Evolutionary conservation across 2,113 vertebrate species (phyloP), one percentile per base, ranked within the genome.

Genomic region (Recurvirostra avosetta): DNA sequence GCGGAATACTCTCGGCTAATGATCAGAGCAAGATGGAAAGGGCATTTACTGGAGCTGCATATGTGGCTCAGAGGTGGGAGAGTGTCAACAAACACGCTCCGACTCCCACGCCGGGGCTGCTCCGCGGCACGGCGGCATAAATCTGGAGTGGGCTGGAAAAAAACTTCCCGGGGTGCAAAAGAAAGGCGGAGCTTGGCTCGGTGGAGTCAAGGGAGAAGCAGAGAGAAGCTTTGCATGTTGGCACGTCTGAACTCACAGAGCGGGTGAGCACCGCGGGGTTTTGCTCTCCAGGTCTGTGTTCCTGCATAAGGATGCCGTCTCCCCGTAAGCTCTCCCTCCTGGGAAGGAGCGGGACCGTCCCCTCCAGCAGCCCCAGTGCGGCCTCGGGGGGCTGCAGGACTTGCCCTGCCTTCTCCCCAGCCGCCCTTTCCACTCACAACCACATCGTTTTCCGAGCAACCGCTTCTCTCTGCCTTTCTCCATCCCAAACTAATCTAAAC

Each of bases 21-120:
- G 93, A 94, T 89, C 90, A 85, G 93, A 92, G 83, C 61, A 49
- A 73, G 96, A 94, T 73, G 78, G 81, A 96, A 94, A 96, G 96
- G 87, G 92, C 94, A 66, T 88, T 93, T 78, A 53, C 40, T 2
- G 14, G 92, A 73, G 94, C 91, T 76, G 88, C 56, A 21, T 1
- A 49, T 1, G 77, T 3, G 0, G 66, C 56, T 58, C 1, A 2
- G 49, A 63, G 81, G 23, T 63, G 89, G 85, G 49, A 71, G 56
- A 47, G 79, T 3, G 38, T 16, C 93, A 77, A 16, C 88, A 91
- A 71, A n/a, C 61, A 15, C 2, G 2, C 63, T 11, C 65, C 1
- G 7, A 5, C 26, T 71, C 61, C 86, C 53, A 30, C 8, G 10
- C 61, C 0, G 2, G 75, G 45, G n/a, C 68, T 76, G 68, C 79